Base-by-base conservation (phyloP, 2,888 invertebrate species). In the Drosophila hamatofila region DNA sequence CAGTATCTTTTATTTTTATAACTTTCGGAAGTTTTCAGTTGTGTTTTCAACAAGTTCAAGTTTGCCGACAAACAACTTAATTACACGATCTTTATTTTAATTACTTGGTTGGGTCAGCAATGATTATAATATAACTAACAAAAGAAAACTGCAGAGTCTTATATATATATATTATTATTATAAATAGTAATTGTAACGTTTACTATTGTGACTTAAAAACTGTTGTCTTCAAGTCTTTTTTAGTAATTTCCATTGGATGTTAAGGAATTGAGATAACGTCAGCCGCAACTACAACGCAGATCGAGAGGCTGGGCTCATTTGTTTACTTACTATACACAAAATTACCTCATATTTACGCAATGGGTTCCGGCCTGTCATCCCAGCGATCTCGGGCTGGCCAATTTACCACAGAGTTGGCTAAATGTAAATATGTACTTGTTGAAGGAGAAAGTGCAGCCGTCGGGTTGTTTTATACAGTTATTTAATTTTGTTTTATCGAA, bases 301-400 rank as follows among this genome's bases (percentile, higher is more conserved):
- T 60, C 42, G 48, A 58, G 67, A 68, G 60, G 51, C 39, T 68
- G 75, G 16, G 23, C 48, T 35, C 39, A 37, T 49, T 30, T 48
- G 61, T 42, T 65, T 59, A 37, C 63, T 83, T 70, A 71, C 70
- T 59, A 68, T 59, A 44, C 23, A 64, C 80, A 68, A 85, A 66
- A 83, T 85, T 80, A 85, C 80, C 75, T 69, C 83, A 85, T 67
- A 66, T 72, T 83, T 83, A 83, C 65, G 86, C 80, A 83, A 83
- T 83, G 78, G 42, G 81, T 62, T 68, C 77, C 75, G 78, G 64
- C 52, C 54, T 30, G 49, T 52, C 57, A 46, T 35, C 58, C 55
- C 35, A 42, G 4, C 11, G n/a, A 49, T 49, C 48, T 57, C 39
- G 52, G 49, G 39, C 63, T 52, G 69, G 77, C 66, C 78, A 85